Evolutionary conservation across 2,113 vertebrate genomes (phyloP).

Genomic region (Ornithorhynchus anatinus): DNA sequence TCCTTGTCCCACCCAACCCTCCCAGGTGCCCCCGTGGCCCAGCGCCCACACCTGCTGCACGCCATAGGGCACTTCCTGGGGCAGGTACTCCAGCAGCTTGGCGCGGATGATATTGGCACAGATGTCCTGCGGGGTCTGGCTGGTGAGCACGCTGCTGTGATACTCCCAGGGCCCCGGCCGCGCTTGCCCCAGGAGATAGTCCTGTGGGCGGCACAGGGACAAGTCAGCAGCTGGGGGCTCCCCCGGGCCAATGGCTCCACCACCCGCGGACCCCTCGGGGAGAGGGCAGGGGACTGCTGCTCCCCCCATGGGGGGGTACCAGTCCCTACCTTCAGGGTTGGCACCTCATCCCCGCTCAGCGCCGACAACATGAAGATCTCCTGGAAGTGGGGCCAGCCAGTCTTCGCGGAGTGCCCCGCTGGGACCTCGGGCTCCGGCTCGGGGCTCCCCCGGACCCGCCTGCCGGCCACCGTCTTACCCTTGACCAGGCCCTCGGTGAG

Average conservation of each 20-base stretch:
- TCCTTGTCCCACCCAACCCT: not conserved
- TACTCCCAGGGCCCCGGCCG: conserved; percentile 88
- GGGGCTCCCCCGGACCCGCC: not conserved
- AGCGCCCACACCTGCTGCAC: conserved; percentile 79
- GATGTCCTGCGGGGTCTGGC: conserved; percentile 86
- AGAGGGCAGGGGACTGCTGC: not conserved
- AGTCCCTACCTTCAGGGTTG: conserved; percentile 85
- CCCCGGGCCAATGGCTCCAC: not conserved
- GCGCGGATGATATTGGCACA: conserved; percentile 86
- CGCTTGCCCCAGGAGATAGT: conserved; percentile 82
- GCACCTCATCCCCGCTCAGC: conserved; percentile 80
- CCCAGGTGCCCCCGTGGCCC: not conserved
- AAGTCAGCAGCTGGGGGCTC: not conserved
- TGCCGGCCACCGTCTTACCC: conserved; percentile 59
- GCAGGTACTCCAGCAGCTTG: conserved; percentile 88
- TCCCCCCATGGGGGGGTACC: not conserved
- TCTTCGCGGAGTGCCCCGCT: conserved; percentile 53
- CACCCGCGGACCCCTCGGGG: too few relatives aligned
- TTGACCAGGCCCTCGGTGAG: conserved; percentile 87
- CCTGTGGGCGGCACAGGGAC: conserved; percentile 63
- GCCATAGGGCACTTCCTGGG: conserved; percentile 88
- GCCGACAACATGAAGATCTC: conserved; percentile 97
- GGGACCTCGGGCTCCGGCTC: not conserved
- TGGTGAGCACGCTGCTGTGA: conserved; percentile 90
- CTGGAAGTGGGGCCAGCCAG: conserved; percentile 88